These are phyloP conservation scores for Polydrusus cervinus DNA, from an alignment of 2,888 invertebrate genomes.

Conservation along the genomic window DNA sequence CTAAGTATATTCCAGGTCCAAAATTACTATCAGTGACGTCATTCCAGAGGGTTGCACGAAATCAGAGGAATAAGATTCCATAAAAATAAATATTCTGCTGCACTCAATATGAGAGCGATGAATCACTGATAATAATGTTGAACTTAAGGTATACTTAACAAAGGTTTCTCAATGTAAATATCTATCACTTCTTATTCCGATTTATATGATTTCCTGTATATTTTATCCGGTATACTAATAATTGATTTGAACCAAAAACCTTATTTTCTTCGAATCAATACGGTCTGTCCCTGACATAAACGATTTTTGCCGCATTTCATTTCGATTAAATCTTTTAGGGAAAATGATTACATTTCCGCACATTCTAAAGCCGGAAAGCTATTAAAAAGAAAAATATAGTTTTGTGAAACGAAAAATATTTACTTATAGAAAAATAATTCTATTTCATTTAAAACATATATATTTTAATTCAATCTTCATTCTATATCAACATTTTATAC, in stretches of 20 bases:
- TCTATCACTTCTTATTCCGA: too few relatives aligned
- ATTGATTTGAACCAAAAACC: not conserved
- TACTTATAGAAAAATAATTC: not conserved
- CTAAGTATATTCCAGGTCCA: too few relatives aligned
- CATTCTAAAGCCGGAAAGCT: conserved; percentile 13
- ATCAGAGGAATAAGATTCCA: too few relatives aligned
- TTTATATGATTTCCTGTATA: not conserved
- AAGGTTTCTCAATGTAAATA: too few relatives aligned
- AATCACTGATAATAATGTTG: too few relatives aligned
- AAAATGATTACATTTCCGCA: conserved; percentile 25
- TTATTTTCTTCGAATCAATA: not conserved
- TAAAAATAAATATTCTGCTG: too few relatives aligned
- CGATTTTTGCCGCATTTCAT: conserved; percentile 14
- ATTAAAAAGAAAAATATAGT: conserved; percentile 11
- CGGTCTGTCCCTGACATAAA: conserved; percentile 20
- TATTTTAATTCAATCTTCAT: too few relatives aligned
- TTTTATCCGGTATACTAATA: not conserved
- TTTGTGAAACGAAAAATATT: not conserved
- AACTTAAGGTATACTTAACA: too few relatives aligned
- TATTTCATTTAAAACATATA: not conserved
- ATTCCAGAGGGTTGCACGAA: too few relatives aligned
- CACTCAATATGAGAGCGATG: too few relatives aligned
- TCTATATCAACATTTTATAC: too few relatives aligned
- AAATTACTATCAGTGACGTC: too few relatives aligned
- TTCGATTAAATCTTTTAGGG: conserved; percentile 20